Conservation (phyloP, 2,797 vertebrate species). For the Rallus crepitans region DNA sequence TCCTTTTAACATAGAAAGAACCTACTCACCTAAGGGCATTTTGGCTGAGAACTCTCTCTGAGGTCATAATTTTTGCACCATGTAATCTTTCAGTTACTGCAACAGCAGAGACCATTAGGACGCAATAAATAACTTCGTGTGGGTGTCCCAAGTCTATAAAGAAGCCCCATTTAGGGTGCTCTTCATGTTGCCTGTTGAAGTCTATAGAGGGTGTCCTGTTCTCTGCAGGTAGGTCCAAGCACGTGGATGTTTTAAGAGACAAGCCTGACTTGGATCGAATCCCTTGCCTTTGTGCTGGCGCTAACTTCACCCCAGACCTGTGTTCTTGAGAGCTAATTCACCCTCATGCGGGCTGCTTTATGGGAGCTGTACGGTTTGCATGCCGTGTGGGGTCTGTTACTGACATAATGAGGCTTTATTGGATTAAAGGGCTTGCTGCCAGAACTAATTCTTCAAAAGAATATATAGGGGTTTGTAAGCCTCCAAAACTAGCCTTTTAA, state of each 20-base stretch:
- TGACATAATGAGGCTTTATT: slow-evolving; percentile 11
- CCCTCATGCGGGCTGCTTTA: neutral
- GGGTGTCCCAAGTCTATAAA: neutral
- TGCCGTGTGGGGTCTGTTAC: neutral
- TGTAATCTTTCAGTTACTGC: neutral
- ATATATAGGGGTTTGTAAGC: neutral
- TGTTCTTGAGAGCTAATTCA: neutral
- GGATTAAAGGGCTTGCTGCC: slow-evolving; percentile 19
- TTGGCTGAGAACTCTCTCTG: neutral
- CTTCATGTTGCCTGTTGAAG: neutral
- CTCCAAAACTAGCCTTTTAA: neutral
- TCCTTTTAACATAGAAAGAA: neutral
- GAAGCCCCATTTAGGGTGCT: neutral
- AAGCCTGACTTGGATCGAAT: neutral
- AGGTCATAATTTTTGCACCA: neutral
- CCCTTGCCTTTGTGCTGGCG: neutral
- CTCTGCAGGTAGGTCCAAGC: neutral
- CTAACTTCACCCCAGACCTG: neutral
- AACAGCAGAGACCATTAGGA: neutral
- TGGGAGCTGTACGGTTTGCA: neutral
- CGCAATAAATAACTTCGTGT: neutral
- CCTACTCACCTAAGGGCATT: rapidly evolving
- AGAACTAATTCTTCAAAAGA: neutral
- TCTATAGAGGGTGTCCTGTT: neutral
- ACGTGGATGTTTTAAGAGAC: neutral